Evolutionary conservation across 2,888 invertebrate genomes (phyloP), one percentile per base, ranked within the genome.

Genomic region (Tryphoninae sp.): DNA sequence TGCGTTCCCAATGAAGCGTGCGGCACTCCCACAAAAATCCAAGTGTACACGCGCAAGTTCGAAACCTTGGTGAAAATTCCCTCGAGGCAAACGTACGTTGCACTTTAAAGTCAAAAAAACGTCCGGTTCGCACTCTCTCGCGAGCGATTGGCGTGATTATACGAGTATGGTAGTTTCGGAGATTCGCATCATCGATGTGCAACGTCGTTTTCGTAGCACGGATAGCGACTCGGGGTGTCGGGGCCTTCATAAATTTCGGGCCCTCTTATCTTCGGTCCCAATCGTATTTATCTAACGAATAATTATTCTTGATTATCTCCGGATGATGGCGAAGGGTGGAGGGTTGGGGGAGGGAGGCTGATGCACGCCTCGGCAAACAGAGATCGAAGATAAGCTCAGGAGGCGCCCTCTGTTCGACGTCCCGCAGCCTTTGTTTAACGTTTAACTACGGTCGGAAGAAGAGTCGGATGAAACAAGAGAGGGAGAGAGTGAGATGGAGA

Each of bases 251-350:
- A 84, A 84, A 84, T 84, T 69, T 68, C 51, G 51, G 51, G 69
- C 49, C 71, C 61, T 65, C 67, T 87, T 90, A 90, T 90, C 90
- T 86, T 84, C 85, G 84, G 76, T 83, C 85, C 83, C 86, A 87
- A 90, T 90, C 90, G 86, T 89, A 88, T 90, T 91, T 89, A 91
- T 91, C 90, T 90, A 90, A 89, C 89, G 88, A 90, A 89, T 91
- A 90, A 91, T 91, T 90, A 91, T 91, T 90, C 87, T 85, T 86
- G 89, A 90, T 90, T 89, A 90, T 90, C 90, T 87, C 61, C 73
- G 65, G 58, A 55, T 40, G 69, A 71, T 78, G 72, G 68, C 80
- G 73, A 65, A 73, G 79, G 75, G 87, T 88, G 88, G 83, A 77
- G 82, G 49, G 51, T 59, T 64, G 68, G 68, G 65, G 55, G 80